Base-by-base conservation (phyloP, 2,113 vertebrate species). In the Notothenia rossii region DNA sequence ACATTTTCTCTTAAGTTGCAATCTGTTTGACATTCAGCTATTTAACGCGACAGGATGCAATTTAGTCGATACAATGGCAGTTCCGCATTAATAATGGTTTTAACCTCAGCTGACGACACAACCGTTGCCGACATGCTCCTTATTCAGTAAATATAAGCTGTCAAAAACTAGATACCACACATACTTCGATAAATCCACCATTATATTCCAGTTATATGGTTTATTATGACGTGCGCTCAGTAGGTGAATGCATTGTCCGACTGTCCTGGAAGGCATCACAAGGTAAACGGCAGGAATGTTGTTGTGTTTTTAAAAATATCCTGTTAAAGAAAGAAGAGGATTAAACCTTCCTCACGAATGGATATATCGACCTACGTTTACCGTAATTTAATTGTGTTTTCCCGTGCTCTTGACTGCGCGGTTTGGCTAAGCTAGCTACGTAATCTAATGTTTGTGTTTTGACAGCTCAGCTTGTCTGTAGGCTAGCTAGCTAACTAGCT, bases 251-350 rank as follows among this genome's bases (percentile, higher is more conserved):
- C 0, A 15, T 55, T 77, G 7, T 82, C 81, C 73, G 63, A 84
- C 2, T 53, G 61, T 70, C 11, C 29, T 0, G 0, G 87, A 90
- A 91, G 66, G 86, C 87, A 86, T 29, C 91, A 79, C 13, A 74
- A 90, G 89, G 78, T 89, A 86, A 82, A 89, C 40, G 58, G 51
- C 60, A 68, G 62, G 84, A 77, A 70, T 74, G 61, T 59, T 12
- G 33, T 75, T 82, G 65, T 45, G 7, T 56, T 54, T 22, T 72
- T 79, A 64, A 83, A 83, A 85, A 72, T 81, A 45, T 40, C 55
- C 61, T 58, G 33, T 48, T 50, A 62, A 83, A 74, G 73, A 81
- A 85, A 79, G 59, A 82, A 77, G 68, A 71, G 72, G 49, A 48
- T 25, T 62, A 22, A 9, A 22, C 12, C 36, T 22, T 29, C 12